Base-by-base conservation (phyloP, 2,113 vertebrate genomes). In the Hippocampus abdominalis region DNA sequence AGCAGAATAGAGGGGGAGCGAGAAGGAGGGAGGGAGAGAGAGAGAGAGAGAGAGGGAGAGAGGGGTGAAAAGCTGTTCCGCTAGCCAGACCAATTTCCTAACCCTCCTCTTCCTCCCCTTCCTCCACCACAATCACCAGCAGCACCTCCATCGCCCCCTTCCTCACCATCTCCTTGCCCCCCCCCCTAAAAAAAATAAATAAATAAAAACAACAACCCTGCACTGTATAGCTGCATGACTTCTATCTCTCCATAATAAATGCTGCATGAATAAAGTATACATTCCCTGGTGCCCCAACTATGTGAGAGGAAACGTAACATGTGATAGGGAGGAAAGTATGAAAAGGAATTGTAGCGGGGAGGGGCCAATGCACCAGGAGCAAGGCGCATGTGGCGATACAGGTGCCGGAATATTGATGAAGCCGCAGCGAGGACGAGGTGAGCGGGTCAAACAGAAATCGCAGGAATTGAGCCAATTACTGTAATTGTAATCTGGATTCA, bases 31-130 rank as follows among this genome's bases (percentile, higher is more conserved):
- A 73, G 79, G 78, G 86, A 83, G 86, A 80, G 79, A 82, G 84
- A 77, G 79, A 79, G 44, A 72, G 44, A 75, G 68, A 72, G 73
- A 72, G 82, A 78, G 84, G 78, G 88, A 84, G 86, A 82, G 89
- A 92, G 89, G 89, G 92, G 91, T 92, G 92, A 93, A 93, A 92
- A 92, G 92, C 91, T 92, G 92, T 92, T 92, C 91, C 91, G 88
- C 91, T 91, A 92, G 91, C 91, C 91, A 92, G 90, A 91, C 89
- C 89, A 91, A 93, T 92, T 92, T 93, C 92, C 92, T 91, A 90
- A 76, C 85, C 89, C 89, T 89, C 85, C 80, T 64, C 79, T 77
- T 74, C 82, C 80, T 68, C 72, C 81, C 76, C 70, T 82, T 79
- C 83, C 81, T 84, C 80, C 85, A 84, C 72, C 80, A 83, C 87